These are phyloP conservation scores for Plutella xylostella DNA, from an alignment of 2,888 invertebrate genomes.

Conservation along the genomic window DNA sequence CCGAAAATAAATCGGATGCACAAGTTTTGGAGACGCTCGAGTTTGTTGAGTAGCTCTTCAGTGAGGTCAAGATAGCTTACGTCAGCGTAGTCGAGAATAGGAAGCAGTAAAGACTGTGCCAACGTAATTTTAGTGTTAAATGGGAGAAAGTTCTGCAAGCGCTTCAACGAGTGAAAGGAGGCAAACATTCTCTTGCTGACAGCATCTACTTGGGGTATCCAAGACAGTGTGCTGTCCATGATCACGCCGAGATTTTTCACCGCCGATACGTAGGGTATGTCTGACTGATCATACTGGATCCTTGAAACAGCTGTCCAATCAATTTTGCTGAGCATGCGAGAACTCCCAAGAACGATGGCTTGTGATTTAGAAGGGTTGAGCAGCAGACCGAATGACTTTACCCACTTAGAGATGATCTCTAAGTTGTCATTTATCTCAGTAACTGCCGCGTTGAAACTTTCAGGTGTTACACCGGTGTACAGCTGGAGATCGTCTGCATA, in stretches of 20 bases:
- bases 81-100: slow-evolving; percentile 7
- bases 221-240: slow-evolving; percentile 1
- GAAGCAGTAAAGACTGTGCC: slow-evolving; percentile 3
- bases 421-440: background rate
- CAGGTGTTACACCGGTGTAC: background rate
- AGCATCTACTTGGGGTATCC: background rate
- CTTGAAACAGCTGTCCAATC: background rate
- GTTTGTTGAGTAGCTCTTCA: slow-evolving; percentile 7
- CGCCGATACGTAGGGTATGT: background rate
- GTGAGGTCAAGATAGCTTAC: background rate
- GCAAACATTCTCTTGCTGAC: background rate
- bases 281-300: background rate
- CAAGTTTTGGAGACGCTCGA: slow-evolving; percentile 8
- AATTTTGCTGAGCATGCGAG: background rate
- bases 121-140: background rate
- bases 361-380: background rate
- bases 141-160: slow-evolving; percentile 5
- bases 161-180: slow-evolving; percentile 3
- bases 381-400: background rate
- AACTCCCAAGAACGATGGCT: background rate
- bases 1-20: slow-evolving; percentile 5
- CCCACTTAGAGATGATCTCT: background rate
- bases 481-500: slow-evolving; percentile 10
- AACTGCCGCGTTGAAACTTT: background rate
- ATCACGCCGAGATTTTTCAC: slow-evolving; percentile 5